Evolutionary conservation across 2,113 vertebrate species (phyloP).

Genomic region (Psephotus haematonotus): DNA sequence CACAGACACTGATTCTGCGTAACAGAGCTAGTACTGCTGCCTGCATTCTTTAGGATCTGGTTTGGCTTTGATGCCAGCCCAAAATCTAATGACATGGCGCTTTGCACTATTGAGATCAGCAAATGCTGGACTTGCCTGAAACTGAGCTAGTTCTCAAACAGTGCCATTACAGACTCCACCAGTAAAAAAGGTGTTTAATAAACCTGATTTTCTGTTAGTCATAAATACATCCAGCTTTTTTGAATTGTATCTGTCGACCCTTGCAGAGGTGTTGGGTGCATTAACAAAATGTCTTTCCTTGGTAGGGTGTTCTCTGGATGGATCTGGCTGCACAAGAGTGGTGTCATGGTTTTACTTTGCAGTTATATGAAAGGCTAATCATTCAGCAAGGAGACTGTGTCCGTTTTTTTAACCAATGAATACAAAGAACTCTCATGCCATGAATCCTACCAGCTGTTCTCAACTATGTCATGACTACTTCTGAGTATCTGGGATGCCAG

Average conservation of each 20-base stretch:
- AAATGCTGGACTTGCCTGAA: slow-evolving; percentile 7
- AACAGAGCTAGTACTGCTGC: not conserved
- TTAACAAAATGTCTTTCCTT: not conserved
- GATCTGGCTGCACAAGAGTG: not conserved
- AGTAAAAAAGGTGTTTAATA: not conserved
- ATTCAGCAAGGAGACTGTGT: not conserved
- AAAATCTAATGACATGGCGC: not conserved
- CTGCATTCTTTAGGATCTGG: not conserved
- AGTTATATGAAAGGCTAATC: not conserved
- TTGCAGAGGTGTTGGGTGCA: not conserved
- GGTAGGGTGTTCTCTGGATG: not conserved
- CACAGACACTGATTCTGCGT: not conserved
- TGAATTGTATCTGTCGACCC: accelerated
- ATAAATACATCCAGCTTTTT: not conserved
- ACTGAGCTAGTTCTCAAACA: not conserved
- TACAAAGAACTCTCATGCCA: accelerated
- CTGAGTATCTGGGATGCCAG: too few species aligned
- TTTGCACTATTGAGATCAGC: slow-evolving; percentile 11
- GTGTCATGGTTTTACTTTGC: not conserved
- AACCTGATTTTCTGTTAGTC: not conserved
- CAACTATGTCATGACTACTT: not conserved
- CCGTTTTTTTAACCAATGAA: not conserved
- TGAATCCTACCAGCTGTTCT: not conserved
- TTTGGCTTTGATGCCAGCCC: not conserved
- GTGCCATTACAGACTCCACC: not conserved